phyloP scores from a whole-genome alignment of 2,113 vertebrate species.

The Nyctibius bracteatus region DNA sequence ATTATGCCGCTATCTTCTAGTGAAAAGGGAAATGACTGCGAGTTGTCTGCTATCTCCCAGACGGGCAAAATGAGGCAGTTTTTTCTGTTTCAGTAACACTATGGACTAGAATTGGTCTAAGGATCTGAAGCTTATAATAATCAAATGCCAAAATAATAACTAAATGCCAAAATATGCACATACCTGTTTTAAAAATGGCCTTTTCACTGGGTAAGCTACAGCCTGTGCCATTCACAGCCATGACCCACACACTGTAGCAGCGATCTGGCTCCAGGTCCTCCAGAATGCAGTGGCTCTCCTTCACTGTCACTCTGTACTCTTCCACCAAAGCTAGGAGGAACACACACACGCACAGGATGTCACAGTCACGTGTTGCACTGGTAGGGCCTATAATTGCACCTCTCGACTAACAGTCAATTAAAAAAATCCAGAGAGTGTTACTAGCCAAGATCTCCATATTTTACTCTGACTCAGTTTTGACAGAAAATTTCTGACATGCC shows the following conservation, averaged over 20 bases:
- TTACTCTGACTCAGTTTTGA: neutral
- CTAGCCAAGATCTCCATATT: neutral
- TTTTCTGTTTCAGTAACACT: neutral
- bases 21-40: fast-evolving
- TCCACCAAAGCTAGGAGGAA: conserved; percentile 82
- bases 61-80: neutral
- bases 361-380: neutral
- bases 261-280: conserved; percentile 92
- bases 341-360: neutral
- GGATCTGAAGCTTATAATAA: neutral
- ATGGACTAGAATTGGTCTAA: neutral
- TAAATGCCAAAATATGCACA: conserved; percentile 1
- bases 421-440: neutral
- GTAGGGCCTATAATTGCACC: neutral
- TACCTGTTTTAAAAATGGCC: conserved; percentile 89
- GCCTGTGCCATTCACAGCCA: conserved; percentile 94
- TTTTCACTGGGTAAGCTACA: conserved; percentile 94
- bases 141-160: neutral
- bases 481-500: neutral
- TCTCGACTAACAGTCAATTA: neutral
- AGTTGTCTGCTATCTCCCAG: neutral
- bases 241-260: conserved; percentile 93
- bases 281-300: conserved; percentile 93
- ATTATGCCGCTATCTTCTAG: neutral
- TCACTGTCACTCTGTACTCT: conserved; percentile 95